These are phyloP conservation scores for Limnodromus scolopaceus DNA, from an alignment of 2,797 vertebrate genomes.

Conservation along the genomic window DNA sequence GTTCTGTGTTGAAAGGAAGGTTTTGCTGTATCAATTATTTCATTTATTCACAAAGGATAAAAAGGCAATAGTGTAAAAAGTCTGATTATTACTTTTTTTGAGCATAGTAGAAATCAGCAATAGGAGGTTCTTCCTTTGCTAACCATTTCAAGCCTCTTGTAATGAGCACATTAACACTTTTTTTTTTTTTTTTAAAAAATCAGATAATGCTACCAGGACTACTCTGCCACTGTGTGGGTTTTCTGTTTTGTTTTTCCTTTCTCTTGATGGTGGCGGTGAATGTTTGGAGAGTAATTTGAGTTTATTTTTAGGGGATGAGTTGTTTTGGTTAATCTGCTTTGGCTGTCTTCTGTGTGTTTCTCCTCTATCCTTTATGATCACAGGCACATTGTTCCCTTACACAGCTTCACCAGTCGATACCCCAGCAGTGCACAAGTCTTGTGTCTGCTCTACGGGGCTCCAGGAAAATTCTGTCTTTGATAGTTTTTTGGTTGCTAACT, in stretches of 20 bases:
- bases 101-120: neutral
- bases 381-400: fast-evolving
- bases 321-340: neutral
- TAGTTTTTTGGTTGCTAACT: neutral
- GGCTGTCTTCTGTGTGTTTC: neutral
- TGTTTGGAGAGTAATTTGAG: neutral
- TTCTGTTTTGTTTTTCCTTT: neutral
- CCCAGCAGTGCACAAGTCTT: neutral
- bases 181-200: no score
- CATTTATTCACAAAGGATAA: neutral
- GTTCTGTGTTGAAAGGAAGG: neutral
- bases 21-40: neutral
- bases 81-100: neutral
- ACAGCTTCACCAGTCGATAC: neutral
- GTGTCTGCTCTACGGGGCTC: neutral
- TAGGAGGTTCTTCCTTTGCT: neutral
- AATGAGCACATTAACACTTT: neutral
- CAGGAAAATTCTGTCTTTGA: neutral
- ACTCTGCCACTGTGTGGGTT: neutral
- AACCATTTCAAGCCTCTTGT: neutral
- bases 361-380: neutral
- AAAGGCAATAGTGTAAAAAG: neutral
- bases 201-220: neutral
- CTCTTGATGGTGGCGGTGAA: neutral
- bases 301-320: neutral